These are phyloP conservation scores for Nymphalis io DNA, from an alignment of 1,140 invertebrate species.

Conservation along the genomic window DNA sequence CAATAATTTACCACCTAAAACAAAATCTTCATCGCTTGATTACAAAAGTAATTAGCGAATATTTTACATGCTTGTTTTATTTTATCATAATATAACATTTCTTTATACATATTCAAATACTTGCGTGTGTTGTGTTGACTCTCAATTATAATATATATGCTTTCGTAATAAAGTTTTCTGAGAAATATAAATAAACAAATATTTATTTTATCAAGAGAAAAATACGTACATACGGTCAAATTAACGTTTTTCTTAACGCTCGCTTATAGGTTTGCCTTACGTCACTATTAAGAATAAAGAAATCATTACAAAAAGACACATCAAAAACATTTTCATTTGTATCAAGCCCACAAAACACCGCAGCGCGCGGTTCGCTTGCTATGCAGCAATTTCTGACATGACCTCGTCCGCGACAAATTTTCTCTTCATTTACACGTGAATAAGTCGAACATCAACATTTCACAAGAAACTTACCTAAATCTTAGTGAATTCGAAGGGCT, in stretches of 20 bases:
- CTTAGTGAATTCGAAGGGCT: neutral
- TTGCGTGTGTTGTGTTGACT: conserved; percentile 45
- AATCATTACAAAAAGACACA: conserved; percentile 26
- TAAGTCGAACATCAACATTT: conserved; percentile 41
- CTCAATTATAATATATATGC: conserved; percentile 21
- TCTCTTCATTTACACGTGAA: conserved; percentile 30
- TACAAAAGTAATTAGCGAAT: conserved; percentile 16
- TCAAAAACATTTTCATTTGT: conserved; percentile 36
- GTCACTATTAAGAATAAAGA: neutral
- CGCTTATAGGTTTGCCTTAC: neutral
- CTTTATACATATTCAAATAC: conserved; percentile 46
- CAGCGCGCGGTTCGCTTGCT: conserved; percentile 72
- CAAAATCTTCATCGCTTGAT: neutral
- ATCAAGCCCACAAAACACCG: conserved; percentile 72
- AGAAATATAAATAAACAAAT: neutral
- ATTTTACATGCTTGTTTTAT: conserved; percentile 19
- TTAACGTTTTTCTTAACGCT: neutral
- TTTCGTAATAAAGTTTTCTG: neutral
- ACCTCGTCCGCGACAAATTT: conserved; percentile 64
- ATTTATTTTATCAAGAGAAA: neutral
- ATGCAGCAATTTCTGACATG: conserved; percentile 74
- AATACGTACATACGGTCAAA: too few relatives aligned
- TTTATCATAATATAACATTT: conserved; percentile 30
- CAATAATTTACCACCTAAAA: neutral
- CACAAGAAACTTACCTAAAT: conserved; percentile 1